Evolutionary conservation across 2,888 invertebrate species (phyloP), one percentile per base, ranked within the genome.

Genomic region (Abscondita cerata): DNA sequence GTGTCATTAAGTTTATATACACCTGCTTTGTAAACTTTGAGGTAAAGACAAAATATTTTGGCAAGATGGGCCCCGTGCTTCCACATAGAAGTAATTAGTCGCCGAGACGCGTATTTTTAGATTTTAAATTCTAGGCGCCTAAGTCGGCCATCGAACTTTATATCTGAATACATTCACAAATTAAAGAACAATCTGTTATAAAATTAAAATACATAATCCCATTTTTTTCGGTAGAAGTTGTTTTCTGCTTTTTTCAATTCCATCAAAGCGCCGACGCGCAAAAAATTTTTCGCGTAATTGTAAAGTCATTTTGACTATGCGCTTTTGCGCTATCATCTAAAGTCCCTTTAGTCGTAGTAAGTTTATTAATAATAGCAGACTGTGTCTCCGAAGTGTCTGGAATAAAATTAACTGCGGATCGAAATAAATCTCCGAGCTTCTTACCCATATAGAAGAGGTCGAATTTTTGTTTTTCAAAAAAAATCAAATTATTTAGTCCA

Each of bases 81-180:
- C 77, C 76, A 77, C 76, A 78, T 74, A 76, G 75, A 71, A 75
- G 78, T 77, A 79, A 78, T 79, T 78, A 76, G 77, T 73, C 74
- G 77, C 72, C 77, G 73, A 77, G 78, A 76, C 78, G 74, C 69
- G 68, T 80, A 80, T 80, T 78, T 79, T 76, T 80, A 80, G 79
- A 80, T 71, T 77, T 76, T 76, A 78, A 79, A 78, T 77, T 76
- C 76, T 76, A 78, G 78, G 78, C 78, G 78, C 78, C 78, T 73
- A 75, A 74, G 75, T 73, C 78, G 80, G 78, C 75, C 80, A 75
- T 78, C 80, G 80, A 80, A 80, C 80, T 75, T 77, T 75, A 74
- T 75, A 70, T 73, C 69, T 44, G 75, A 73, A 74, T 74, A 72
- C 61, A 68, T 68, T 68, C 67, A 71, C 73, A 71, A 76, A 76